Percentiles rank a stretch among this genome's conserved stretches.
Evolutionary conservation across 30 jellyfish, hydroid and myxozoan species (phyloP).

Genomic region (Cassiopea xamachana): DNA sequence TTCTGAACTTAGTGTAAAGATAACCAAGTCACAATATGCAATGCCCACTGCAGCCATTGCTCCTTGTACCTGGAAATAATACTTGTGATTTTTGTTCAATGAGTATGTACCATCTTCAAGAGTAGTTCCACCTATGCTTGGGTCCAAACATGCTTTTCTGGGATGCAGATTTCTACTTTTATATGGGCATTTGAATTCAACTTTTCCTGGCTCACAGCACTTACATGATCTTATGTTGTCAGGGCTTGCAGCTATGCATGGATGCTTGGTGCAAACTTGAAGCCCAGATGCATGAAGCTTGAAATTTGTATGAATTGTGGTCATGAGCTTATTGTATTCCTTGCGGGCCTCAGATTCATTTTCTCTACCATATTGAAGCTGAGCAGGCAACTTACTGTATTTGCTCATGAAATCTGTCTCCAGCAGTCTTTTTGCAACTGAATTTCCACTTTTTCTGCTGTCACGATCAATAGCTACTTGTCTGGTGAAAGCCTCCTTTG

Average conservation of each 20-base stretch:
- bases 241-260: conserved; percentile 68
- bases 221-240: conserved; percentile 49
- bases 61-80: conserved; percentile 62
- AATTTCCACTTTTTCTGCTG: conserved; percentile 39
- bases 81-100: conserved; percentile 36
- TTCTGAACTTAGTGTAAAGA: conserved; percentile 28
- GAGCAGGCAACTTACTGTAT: conserved; percentile 60
- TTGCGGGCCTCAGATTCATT: conserved; percentile 46
- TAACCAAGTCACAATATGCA: conserved; percentile 33
- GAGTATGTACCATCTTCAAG: conserved; percentile 22
- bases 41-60: conserved; percentile 57
- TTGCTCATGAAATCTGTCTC: conserved; percentile 52
- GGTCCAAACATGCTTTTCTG: conserved; percentile 56
- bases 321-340: conserved; percentile 57
- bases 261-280: conserved; percentile 58
- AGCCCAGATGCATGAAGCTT: conserved; percentile 50
- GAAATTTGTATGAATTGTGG: conserved; percentile 52
- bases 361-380: conserved; percentile 56
- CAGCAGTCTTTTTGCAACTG: conserved; percentile 69
- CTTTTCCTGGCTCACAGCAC: conserved; percentile 48
- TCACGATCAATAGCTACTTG: conserved; percentile 45
- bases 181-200: conserved; percentile 61
- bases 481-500: conserved; percentile 39
- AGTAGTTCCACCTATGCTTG: conserved; percentile 42
- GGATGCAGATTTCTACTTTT: conserved; percentile 43